Percentiles rank a stretch among this genome's conserved stretches.
Conservation (phyloP, 2,888 invertebrate species). For the Erebia palarica region DNA sequence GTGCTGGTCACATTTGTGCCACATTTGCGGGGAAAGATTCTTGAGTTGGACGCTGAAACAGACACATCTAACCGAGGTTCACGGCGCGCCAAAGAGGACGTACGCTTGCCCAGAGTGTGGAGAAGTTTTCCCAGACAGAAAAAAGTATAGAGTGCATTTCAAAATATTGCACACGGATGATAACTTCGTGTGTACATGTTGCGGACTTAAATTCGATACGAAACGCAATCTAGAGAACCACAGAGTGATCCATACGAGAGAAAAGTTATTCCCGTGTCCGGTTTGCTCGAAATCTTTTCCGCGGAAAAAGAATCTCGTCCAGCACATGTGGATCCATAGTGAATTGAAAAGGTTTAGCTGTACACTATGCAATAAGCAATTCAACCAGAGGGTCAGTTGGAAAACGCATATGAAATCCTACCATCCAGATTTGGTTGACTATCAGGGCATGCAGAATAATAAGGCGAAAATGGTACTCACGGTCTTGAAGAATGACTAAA, state of each 20-base stretch:
- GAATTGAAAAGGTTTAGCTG: slow-evolving; percentile 70
- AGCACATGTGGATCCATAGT: slow-evolving; percentile 75
- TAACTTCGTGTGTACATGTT: slow-evolving; percentile 64
- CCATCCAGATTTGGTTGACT: slow-evolving; percentile 62
- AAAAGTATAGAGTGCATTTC: slow-evolving; percentile 62
- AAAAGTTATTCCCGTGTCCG: slow-evolving; percentile 74
- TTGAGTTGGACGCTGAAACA: slow-evolving; percentile 62
- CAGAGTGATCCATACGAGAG: slow-evolving; percentile 78
- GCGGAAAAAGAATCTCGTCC: slow-evolving; percentile 66
- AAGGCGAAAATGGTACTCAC: slow-evolving; percentile 55
- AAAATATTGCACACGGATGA: slow-evolving; percentile 67
- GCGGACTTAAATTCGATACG: slow-evolving; percentile 66
- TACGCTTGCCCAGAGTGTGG: slow-evolving; percentile 66
- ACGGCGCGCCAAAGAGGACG: slow-evolving; percentile 56
- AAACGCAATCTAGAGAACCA: slow-evolving; percentile 68
- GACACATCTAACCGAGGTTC: slow-evolving; percentile 57
- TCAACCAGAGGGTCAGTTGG: slow-evolving; percentile 74
- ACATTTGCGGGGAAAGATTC: slow-evolving; percentile 64
- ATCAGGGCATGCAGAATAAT: slow-evolving; percentile 56
- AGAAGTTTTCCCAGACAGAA: slow-evolving; percentile 57
- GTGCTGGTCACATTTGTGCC: slow-evolving; percentile 69
- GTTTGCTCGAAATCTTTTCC: slow-evolving; percentile 74
- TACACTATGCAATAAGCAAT: slow-evolving; percentile 66
- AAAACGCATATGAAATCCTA: slow-evolving; percentile 70
- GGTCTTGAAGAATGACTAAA: slow-evolving; percentile 47